Evolutionary conservation across 2,888 invertebrate species (phyloP).

Genomic region (Sepioteuthis lessoniana): DNA sequence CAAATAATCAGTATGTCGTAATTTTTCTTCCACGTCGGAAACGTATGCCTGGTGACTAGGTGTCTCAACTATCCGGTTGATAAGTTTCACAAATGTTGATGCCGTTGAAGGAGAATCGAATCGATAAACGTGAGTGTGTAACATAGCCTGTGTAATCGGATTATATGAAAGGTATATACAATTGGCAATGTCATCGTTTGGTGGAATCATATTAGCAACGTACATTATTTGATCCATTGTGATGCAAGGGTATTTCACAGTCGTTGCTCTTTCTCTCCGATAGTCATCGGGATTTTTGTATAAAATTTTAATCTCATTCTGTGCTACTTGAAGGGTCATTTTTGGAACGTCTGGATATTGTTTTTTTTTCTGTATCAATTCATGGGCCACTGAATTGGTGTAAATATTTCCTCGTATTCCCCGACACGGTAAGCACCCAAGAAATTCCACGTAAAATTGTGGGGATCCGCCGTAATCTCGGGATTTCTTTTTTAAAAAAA

Average conservation of each 20-base stretch:
- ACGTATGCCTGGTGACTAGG: constrained; percentile 77
- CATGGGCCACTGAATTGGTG: constrained; percentile 88
- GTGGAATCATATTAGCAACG: constrained; percentile 80
- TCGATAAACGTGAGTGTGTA: constrained; percentile 95
- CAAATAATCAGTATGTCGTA: not conserved
- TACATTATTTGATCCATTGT: constrained; percentile 84
- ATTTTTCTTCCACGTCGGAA: constrained; percentile 61
- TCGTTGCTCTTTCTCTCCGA: constrained; percentile 71
- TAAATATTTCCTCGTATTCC: constrained; percentile 88
- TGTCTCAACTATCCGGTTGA: constrained; percentile 84
- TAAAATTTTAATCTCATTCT: constrained; percentile 65
- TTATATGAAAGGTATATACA: constrained; percentile 94
- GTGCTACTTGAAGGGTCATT: constrained; percentile 76
- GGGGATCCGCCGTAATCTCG: constrained; percentile 54
- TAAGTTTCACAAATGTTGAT: constrained; percentile 81
- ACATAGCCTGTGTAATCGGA: constrained; percentile 93
- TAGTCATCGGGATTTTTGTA: constrained; percentile 78
- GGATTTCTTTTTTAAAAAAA: too few relatives aligned
- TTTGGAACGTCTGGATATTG: constrained; percentile 89
- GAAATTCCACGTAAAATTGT: constrained; percentile 80
- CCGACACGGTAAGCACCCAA: constrained; percentile 95
- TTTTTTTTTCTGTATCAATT: constrained; percentile 87
- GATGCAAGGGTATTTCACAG: constrained; percentile 84
- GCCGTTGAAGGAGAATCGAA: constrained; percentile 96
- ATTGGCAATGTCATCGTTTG: constrained; percentile 89